phyloP scores from a whole-genome alignment of 1,140 invertebrate genomes.

The Macrosteles quadrilineatus region DNA sequence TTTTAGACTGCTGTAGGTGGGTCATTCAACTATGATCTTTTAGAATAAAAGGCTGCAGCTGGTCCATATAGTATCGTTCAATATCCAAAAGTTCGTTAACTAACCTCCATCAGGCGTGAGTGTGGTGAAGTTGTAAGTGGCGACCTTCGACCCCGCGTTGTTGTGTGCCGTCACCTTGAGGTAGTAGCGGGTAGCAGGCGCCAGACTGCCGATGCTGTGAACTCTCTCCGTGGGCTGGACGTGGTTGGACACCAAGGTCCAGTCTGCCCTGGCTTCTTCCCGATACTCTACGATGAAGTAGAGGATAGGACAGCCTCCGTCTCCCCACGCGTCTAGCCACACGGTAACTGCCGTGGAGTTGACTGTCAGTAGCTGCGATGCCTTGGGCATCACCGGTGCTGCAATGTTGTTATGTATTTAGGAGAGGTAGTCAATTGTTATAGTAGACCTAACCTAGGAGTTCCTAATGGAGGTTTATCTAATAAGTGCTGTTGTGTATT shows the following conservation, averaged over 20 bases:
- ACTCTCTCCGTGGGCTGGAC: conserved; percentile 74
- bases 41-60: too few relatives aligned
- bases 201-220: conserved; percentile 76
- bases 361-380: conserved; percentile 79
- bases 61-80: too few relatives aligned
- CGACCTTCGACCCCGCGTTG: conserved; percentile 85
- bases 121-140: conserved; percentile 85
- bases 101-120: conserved; percentile 72
- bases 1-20: too few relatives aligned
- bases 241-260: conserved; percentile 73
- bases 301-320: conserved; percentile 85
- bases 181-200: conserved; percentile 83
- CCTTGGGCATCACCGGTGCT: conserved; percentile 77
- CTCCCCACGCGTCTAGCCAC: conserved; percentile 84
- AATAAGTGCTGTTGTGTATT: too few relatives aligned
- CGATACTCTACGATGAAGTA: conserved; percentile 85
- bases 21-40: too few relatives aligned
- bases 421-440: too few relatives aligned
- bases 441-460: background rate
- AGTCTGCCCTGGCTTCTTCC: conserved; percentile 55
- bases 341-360: conserved; percentile 89
- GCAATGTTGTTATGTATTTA: too few relatives aligned
- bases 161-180: conserved; percentile 87
- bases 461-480: too few relatives aligned
- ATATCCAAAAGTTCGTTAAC: too few relatives aligned